Evolutionary conservation across 2,888 invertebrate genomes (phyloP).

Genomic region (Lordiphosa fenestrarum): DNA sequence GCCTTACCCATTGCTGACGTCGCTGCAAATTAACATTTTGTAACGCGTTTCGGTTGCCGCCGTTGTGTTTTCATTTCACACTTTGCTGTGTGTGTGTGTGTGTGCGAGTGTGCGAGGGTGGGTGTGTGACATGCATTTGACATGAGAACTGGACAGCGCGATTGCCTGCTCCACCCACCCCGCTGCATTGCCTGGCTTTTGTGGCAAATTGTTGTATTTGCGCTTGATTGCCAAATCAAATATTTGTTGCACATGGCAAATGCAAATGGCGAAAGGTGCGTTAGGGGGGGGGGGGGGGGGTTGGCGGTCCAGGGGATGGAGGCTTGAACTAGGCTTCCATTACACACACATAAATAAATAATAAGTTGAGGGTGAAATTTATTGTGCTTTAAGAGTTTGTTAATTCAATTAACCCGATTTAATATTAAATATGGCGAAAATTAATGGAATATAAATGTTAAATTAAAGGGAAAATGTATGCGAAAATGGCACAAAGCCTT

Average conservation of each 20-base stretch:
- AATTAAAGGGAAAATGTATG: too few species aligned
- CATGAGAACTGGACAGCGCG: constrained; percentile 35
- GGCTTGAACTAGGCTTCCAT: constrained; percentile 36
- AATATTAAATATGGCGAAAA: not conserved
- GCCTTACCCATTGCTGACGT: constrained; percentile 28
- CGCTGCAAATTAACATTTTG: constrained; percentile 71
- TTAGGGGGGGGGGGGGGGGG: not conserved
- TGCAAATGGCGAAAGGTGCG: constrained; percentile 20
- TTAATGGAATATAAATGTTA: too few species aligned
- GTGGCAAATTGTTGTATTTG: constrained; percentile 68
- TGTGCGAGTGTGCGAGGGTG: constrained; percentile 19
- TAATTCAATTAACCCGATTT: constrained; percentile 20
- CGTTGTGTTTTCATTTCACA: constrained; percentile 59
- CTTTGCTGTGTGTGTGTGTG: constrained; percentile 23
- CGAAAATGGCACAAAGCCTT: too few species aligned
- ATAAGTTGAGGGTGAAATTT: constrained; percentile 7
- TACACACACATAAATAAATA: constrained; percentile 40
- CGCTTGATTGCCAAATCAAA: constrained; percentile 66
- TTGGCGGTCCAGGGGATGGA: not conserved
- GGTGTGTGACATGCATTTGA: constrained; percentile 52
- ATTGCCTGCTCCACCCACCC: constrained; percentile 9
- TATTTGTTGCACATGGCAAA: constrained; percentile 49
- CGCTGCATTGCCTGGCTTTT: constrained; percentile 9
- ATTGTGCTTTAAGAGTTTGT: constrained; percentile 24
- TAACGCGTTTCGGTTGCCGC: constrained; percentile 53